Percentiles rank a stretch among this genome's conserved stretches.
Evolutionary conservation across 2,797 vertebrate species (phyloP).

Genomic region (Pyrrhura leucotis): DNA sequence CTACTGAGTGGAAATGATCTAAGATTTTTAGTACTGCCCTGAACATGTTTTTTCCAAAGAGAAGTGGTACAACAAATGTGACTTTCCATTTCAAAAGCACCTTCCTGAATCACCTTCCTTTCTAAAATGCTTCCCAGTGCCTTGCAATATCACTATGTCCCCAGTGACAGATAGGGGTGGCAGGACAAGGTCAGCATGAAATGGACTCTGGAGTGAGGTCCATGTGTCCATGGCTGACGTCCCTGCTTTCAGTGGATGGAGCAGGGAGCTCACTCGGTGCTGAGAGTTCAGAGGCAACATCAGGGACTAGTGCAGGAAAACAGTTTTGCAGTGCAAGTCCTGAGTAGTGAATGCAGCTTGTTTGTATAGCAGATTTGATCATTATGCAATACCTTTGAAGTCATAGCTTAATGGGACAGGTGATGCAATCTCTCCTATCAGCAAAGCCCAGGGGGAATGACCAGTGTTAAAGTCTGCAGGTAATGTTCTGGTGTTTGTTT

Average conservation of each 20-base stretch:
- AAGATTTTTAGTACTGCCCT: background rate
- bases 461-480: background rate
- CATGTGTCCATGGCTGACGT: accelerated
- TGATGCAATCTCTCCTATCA: background rate
- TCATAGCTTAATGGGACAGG: background rate
- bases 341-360: background rate
- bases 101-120: background rate
- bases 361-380: background rate
- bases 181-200: background rate
- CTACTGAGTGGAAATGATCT: background rate
- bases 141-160: background rate
- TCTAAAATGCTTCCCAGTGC: background rate
- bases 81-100: background rate
- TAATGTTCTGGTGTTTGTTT: background rate
- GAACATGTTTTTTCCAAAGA: background rate
- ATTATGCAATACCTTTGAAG: background rate
- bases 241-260: background rate
- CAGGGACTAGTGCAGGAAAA: background rate
- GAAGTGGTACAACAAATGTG: accelerated
- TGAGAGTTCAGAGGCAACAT: background rate
- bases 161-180: background rate
- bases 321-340: background rate
- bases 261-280: background rate
- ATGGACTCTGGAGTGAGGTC: background rate
- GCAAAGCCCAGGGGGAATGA: background rate